Percentiles rank a stretch among this genome's conserved stretches.
phyloP scores from a whole-genome alignment of 2,113 vertebrate genomes.

The Semnopithecus entellus region DNA sequence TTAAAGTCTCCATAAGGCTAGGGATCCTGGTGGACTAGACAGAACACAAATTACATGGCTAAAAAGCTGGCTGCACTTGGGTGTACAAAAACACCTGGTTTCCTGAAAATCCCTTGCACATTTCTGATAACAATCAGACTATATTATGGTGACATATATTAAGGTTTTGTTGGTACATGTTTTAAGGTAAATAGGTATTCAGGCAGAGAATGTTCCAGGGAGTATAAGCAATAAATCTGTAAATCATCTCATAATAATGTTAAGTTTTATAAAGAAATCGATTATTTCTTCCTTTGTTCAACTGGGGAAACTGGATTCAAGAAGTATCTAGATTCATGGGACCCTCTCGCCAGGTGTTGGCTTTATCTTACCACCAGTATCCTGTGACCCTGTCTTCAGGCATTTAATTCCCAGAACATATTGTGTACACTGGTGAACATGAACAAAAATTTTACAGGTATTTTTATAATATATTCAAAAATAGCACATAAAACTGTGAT shows the following conservation, averaged over 20 bases:
- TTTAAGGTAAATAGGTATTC: background rate
- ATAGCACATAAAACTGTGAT: background rate
- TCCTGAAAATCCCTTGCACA: background rate
- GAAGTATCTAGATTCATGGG: background rate
- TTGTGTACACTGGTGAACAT: background rate
- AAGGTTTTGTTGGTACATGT: background rate
- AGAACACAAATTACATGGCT: background rate
- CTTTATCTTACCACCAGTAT: background rate
- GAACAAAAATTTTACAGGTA: background rate
- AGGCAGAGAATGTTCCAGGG: background rate
- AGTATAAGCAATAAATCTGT: background rate
- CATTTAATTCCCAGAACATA: background rate
- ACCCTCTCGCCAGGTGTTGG: background rate
- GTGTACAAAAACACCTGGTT: background rate
- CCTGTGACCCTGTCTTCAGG: background rate
- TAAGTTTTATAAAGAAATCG: background rate
- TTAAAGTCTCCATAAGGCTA: background rate
- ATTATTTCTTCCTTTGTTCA: background rate
- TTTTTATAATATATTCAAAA: background rate
- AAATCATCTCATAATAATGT: background rate
- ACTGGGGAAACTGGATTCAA: background rate
- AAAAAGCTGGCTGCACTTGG: background rate
- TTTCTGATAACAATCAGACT: background rate
- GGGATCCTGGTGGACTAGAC: background rate
- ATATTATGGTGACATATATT: background rate